These are phyloP conservation scores for Cephalopachus bancanus DNA, from an alignment of 2,797 vertebrate genomes.

Conservation along the genomic window DNA sequence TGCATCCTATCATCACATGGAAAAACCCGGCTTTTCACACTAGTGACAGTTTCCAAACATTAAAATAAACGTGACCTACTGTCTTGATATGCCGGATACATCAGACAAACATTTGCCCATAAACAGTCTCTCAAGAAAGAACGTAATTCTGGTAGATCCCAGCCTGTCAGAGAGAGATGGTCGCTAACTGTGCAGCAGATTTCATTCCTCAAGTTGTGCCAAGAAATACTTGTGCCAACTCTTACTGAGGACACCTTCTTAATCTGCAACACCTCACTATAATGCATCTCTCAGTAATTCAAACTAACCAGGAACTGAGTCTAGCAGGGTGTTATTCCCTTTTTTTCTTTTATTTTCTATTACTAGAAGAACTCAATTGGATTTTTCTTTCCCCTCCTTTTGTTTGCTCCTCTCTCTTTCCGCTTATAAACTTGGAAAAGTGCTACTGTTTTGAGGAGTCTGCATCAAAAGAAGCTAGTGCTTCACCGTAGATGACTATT, in stretches of 20 bases:
- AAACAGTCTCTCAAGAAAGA: conserved; percentile 28
- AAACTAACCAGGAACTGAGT: neutral
- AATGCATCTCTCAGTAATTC: neutral
- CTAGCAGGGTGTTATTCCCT: neutral
- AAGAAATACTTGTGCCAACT: neutral
- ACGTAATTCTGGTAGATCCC: neutral
- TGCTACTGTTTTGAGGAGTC: conserved; percentile 38
- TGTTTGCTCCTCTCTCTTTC: neutral
- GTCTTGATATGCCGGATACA: neutral
- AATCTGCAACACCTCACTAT: neutral
- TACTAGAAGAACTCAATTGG: conserved; percentile 54
- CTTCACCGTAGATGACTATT: neutral
- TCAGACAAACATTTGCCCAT: neutral
- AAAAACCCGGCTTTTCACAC: neutral
- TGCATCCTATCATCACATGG: neutral
- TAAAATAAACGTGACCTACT: neutral
- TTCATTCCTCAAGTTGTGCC: conserved; percentile 11
- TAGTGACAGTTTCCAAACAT: conserved; percentile 17
- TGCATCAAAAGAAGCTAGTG: neutral
- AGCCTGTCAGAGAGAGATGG: conserved; percentile 3
- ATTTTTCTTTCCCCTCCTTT: neutral
- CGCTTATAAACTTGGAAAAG: neutral
- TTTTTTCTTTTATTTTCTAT: conserved; percentile 27
- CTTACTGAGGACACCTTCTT: neutral
- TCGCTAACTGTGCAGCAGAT: neutral